These are phyloP conservation scores for Drosophila melanosoma DNA, from an alignment of 2,888 invertebrate species.

Conservation along the genomic window DNA sequence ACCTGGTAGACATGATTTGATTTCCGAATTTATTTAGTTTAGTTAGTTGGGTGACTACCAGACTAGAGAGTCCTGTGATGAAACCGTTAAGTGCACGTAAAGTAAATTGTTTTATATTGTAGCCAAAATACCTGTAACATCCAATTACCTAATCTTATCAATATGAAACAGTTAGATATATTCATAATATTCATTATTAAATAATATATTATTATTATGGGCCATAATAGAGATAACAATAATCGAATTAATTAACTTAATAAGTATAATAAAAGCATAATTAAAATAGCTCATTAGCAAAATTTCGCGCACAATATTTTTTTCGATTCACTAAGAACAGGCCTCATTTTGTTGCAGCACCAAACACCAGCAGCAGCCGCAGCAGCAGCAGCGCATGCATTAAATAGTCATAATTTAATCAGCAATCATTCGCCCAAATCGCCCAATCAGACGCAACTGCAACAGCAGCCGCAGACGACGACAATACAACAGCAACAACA, in stretches of 20 bases:
- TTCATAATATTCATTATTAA: background rate
- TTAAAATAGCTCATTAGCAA: background rate
- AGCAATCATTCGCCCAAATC: slow-evolving; percentile 85
- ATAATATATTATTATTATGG: background rate
- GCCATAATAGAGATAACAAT: slow-evolving; percentile 1
- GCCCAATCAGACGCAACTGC: slow-evolving; percentile 83
- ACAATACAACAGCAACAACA: slow-evolving; percentile 67
- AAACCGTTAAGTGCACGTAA: background rate
- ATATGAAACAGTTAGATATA: slow-evolving; percentile 1
- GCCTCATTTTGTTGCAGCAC: slow-evolving; percentile 73
- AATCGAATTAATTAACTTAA: slow-evolving; percentile 20
- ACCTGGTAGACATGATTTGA: too few species aligned
- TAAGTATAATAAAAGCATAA: slow-evolving; percentile 3
- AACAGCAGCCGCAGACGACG: slow-evolving; percentile 56
- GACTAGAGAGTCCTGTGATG: background rate
- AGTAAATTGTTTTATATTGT: background rate
- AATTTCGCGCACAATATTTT: background rate
- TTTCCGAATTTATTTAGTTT: background rate
- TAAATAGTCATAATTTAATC: slow-evolving; percentile 85
- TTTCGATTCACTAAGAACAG: slow-evolving; percentile 1
- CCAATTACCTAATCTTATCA: slow-evolving; percentile 21
- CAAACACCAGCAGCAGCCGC: slow-evolving; percentile 70
- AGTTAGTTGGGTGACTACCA: background rate
- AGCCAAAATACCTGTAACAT: background rate
- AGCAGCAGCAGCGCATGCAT: slow-evolving; percentile 82